These are phyloP conservation scores for Alethe castanea DNA, from an alignment of 2,113 vertebrate species.

Conservation along the genomic window DNA sequence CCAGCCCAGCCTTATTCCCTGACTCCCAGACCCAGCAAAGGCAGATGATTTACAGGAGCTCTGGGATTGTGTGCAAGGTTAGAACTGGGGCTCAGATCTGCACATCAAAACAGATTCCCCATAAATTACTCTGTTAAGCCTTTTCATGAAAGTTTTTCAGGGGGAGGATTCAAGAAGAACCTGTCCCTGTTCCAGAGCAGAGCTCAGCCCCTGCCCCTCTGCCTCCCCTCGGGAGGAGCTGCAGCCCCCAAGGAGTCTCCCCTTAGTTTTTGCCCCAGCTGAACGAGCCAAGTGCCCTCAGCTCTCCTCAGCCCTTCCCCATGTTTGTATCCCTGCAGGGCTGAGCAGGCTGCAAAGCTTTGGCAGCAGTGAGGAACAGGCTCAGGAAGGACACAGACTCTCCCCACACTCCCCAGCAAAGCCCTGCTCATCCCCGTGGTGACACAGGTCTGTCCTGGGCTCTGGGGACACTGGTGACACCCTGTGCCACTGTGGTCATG, in stretches of 20 bases:
- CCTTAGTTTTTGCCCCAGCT: not conserved
- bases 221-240: too few species aligned
- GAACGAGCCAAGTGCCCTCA: not conserved
- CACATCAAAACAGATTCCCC: slow-evolving; percentile 32
- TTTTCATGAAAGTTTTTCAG: not conserved
- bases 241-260: not conserved
- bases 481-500: not conserved
- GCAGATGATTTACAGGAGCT: not conserved
- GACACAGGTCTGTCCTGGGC: not conserved
- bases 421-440: not conserved
- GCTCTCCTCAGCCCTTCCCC: not conserved
- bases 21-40: not conserved
- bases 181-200: not conserved
- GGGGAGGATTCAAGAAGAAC: not conserved
- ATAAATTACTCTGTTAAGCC: not conserved
- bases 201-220: not conserved
- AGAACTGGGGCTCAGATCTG: not conserved
- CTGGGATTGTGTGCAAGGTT: not conserved
- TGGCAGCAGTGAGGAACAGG: not conserved
- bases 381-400: not conserved
- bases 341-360: not conserved
- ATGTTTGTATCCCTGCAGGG: not conserved
- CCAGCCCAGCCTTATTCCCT: not conserved
- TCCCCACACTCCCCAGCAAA: not conserved
- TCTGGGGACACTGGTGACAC: not conserved